Evolutionary conservation across 1,140 invertebrate species (phyloP), one percentile per base, ranked within the genome.

Genomic region (Thaumatotibia leucotreta): DNA sequence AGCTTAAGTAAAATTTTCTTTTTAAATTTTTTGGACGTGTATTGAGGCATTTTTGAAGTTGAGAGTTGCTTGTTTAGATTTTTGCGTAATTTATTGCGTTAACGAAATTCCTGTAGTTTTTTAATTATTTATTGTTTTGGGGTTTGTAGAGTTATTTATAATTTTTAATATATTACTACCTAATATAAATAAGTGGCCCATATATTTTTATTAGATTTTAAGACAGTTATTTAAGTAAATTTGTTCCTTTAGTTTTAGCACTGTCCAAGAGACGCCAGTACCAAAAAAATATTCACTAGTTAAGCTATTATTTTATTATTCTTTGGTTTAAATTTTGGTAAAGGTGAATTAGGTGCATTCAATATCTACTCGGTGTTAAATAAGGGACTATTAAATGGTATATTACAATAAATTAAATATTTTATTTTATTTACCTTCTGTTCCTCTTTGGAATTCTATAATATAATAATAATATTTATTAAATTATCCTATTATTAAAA

Each of bases 281-380:
- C 84, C 82, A 78, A 83, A 83, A 72, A 79, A 84, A 86, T 84
- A 86, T 75, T 86, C 84, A 81, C 62, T 76, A 74, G 66, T 66
- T 65, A 61, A 17, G n/a, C 24, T 5, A 50, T 8, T 14, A 1
- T 14, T 64, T 66, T 64, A 65, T 3, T 3, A 49, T 14, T 11
- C 5, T 9, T 45, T 10, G 4, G 45, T 27, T 39, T 24, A 45
- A n/a, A 62, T 33, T 29, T 35, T 22, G 61, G 61, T 29, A 27
- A 9, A 14, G 52, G 52, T 58, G 11, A 58, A 58, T 29, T 8
- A 58, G 24, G 20, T 58, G 52, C 24, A n/a, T n/a, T 54, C 4
- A 54, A 27, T 45, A 45, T 5, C 14, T 45, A 45, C 9, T 20
- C n/a, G 52, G 24, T 58, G 52, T 58, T 31, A 27, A 58, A 14